A percentile compares a stretch with the other conserved stretches of the same genome.
phyloP scores from a whole-genome alignment of 2,113 vertebrate species.

The Candoia aspera region DNA sequence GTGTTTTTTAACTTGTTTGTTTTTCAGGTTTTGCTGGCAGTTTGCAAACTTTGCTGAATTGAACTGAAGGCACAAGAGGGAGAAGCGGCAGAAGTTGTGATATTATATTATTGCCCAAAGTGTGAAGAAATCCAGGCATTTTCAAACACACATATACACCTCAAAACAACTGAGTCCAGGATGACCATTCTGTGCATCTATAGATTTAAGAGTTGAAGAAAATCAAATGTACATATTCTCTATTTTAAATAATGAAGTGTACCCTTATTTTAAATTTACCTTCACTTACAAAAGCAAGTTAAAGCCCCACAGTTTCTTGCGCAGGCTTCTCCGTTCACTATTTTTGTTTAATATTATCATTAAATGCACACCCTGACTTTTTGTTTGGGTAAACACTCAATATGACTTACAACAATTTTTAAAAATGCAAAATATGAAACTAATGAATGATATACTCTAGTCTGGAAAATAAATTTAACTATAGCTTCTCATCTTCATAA shows the following conservation, averaged over 20 bases:
- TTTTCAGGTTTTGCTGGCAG: conserved; percentile 19
- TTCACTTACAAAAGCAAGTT: background rate
- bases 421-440: background rate
- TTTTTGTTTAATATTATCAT: background rate
- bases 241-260: background rate
- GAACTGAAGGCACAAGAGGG: conserved; percentile 24
- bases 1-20: background rate
- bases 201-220: background rate
- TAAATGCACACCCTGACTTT: background rate
- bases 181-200: background rate
- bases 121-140: conserved; percentile 29
- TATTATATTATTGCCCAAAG: conserved; percentile 40
- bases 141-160: background rate
- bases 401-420: background rate
- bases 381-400: background rate
- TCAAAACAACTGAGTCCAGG: background rate
- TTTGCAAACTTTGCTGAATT: conserved; percentile 55
- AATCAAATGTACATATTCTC: background rate
- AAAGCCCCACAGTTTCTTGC: background rate
- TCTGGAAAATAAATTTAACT: background rate
- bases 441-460: background rate
- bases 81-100: background rate
- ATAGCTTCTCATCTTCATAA: background rate
- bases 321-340: background rate
- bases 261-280: background rate